These are phyloP conservation scores for Lepidocolaptes lacrymiger DNA, from an alignment of 2,797 vertebrate genomes.

Conservation along the genomic window DNA sequence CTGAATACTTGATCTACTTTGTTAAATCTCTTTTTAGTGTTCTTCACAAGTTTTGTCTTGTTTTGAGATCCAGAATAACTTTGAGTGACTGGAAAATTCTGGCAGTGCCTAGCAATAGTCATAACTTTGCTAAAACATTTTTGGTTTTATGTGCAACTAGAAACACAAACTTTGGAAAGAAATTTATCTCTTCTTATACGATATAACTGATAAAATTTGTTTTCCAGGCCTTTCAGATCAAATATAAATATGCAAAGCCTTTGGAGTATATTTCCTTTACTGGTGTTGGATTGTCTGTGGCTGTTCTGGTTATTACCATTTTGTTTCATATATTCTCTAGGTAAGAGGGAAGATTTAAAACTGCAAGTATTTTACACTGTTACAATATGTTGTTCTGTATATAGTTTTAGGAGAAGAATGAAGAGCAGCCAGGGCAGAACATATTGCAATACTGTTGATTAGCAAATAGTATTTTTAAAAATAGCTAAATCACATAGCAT, in stretches of 20 bases:
- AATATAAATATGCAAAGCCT: slow-evolving; percentile 66
- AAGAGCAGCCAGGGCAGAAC: background rate
- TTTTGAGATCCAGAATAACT: background rate
- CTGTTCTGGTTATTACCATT: slow-evolving; percentile 73
- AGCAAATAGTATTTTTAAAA: background rate
- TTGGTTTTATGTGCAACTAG: background rate
- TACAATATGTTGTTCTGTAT: background rate
- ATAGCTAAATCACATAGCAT: background rate
- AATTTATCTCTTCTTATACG: background rate
- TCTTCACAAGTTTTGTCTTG: background rate
- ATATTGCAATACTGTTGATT: background rate
- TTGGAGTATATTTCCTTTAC: slow-evolving; percentile 67
- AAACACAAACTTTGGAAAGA: background rate
- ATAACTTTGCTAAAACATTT: background rate
- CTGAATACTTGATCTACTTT: background rate
- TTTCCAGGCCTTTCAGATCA: slow-evolving; percentile 74
- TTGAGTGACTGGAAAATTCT: background rate
- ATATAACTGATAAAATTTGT: background rate
- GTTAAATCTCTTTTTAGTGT: background rate
- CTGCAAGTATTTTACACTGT: background rate
- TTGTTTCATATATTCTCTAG: slow-evolving; percentile 76
- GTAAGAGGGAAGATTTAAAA: slow-evolving; percentile 67
- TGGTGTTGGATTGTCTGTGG: slow-evolving; percentile 76
- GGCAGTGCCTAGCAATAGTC: background rate
- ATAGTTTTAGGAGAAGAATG: background rate